Conservation (phyloP, 1,140 invertebrate species). For the Conus ventricosus region DNA sequence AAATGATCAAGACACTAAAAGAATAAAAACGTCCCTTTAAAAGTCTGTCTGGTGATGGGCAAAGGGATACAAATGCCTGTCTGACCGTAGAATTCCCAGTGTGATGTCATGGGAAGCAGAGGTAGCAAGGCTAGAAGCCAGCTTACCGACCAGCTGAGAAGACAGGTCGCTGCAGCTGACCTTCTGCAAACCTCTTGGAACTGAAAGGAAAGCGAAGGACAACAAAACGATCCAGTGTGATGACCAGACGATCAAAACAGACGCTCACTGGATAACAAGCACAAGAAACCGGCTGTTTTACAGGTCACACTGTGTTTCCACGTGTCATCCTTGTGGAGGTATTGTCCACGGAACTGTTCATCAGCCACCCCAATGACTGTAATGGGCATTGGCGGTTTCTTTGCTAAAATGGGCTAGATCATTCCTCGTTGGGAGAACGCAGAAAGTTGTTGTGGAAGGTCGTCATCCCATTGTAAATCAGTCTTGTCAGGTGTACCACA, state of each 20-base stretch:
- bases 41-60: constrained; percentile 31
- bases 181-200: constrained; percentile 28
- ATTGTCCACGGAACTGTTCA: constrained; percentile 53
- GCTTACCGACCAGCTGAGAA: constrained; percentile 30
- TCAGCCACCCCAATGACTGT: constrained; percentile 62
- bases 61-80: constrained; percentile 50
- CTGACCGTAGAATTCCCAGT: constrained; percentile 49
- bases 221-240: constrained; percentile 53
- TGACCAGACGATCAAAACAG: constrained; percentile 55
- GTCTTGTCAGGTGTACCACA: too few relatives aligned
- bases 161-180: not conserved
- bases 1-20: constrained; percentile 46
- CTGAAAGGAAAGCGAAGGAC: constrained; percentile 61
- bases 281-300: constrained; percentile 56
- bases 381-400: too few relatives aligned
- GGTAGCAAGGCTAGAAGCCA: constrained; percentile 36
- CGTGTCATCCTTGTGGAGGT: constrained; percentile 48
- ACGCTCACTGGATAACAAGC: constrained; percentile 58
- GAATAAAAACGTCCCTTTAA: constrained; percentile 46
- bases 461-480: too few relatives aligned
- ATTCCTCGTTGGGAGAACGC: too few relatives aligned
- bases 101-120: constrained; percentile 22
- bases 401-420: too few relatives aligned
- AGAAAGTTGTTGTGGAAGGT: too few relatives aligned
- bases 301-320: constrained; percentile 57